These are phyloP conservation scores for Agonopterix alstromeriana DNA, from an alignment of 2,888 invertebrate genomes.

Conservation along the genomic window DNA sequence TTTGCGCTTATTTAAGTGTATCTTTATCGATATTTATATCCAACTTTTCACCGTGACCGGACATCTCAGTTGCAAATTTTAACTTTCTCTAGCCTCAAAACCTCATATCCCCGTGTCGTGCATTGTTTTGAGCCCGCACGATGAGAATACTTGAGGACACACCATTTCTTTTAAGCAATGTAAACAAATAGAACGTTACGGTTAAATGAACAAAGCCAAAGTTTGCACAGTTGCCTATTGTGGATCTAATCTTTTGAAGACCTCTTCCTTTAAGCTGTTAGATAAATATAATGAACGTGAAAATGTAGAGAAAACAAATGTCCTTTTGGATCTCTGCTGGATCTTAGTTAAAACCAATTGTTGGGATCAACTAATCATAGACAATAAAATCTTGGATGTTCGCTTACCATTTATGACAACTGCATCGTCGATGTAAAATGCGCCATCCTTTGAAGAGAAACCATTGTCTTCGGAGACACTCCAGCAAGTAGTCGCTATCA, in stretches of 20 bases:
- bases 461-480: slow-evolving; percentile 44
- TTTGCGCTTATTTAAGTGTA: too few relatives aligned
- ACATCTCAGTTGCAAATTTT: slow-evolving; percentile 57
- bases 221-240: too few relatives aligned
- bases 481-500: slow-evolving; percentile 41
- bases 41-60: slow-evolving; percentile 36
- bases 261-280: too few relatives aligned
- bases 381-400: neutral
- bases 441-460: slow-evolving; percentile 59
- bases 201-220: too few relatives aligned
- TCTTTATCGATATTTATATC: slow-evolving; percentile 21
- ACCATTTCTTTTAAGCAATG: slow-evolving; percentile 17
- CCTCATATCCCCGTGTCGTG: slow-evolving; percentile 55
- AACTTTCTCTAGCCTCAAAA: slow-evolving; percentile 75
- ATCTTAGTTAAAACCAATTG: too few relatives aligned
- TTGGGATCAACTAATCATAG: too few relatives aligned
- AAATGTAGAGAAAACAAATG: too few relatives aligned
- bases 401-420: slow-evolving; percentile 69
- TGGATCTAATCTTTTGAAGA: too few relatives aligned
- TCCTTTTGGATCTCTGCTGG: too few relatives aligned
- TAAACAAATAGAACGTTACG: neutral
- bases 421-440: slow-evolving; percentile 64
- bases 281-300: too few relatives aligned
- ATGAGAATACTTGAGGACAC: slow-evolving; percentile 31
- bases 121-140: slow-evolving; percentile 57